phyloP scores from a whole-genome alignment of 2,113 vertebrate species.

The Noturus placidus region DNA sequence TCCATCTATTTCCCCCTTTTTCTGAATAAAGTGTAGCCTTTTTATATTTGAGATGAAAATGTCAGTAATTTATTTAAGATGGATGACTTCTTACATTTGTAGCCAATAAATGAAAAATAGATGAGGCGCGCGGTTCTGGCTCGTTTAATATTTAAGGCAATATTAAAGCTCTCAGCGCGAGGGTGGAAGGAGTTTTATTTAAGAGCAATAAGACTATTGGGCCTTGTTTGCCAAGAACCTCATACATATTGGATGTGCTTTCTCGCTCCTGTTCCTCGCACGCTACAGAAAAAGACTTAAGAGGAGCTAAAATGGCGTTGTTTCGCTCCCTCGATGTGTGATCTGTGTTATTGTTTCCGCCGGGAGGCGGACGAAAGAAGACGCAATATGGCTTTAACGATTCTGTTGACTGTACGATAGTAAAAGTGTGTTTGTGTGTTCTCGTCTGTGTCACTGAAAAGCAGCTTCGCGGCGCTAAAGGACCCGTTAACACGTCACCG shows the following conservation, averaged over 20 bases:
- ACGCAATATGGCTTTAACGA: conserved; percentile 50
- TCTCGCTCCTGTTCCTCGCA: conserved; percentile 73
- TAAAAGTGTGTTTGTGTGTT: not conserved
- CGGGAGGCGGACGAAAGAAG: conserved; percentile 21
- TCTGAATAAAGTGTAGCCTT: conserved; percentile 82
- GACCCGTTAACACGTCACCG: not conserved
- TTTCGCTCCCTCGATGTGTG: conserved; percentile 65
- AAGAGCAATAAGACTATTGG: conserved; percentile 82
- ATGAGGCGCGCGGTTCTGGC: conserved; percentile 79
- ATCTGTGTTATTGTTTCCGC: conserved; percentile 62
- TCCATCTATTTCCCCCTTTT: conserved; percentile 68
- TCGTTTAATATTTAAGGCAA: conserved; percentile 86
- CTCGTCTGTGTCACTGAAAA: not conserved
- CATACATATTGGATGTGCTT: conserved; percentile 80
- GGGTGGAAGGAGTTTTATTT: conserved; percentile 82
- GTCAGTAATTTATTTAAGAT: conserved; percentile 83
- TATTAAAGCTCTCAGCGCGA: conserved; percentile 80
- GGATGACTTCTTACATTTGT: conserved; percentile 77
- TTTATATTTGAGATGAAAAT: conserved; percentile 84
- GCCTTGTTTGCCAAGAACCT: conserved; percentile 82
- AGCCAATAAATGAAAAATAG: conserved; percentile 86
- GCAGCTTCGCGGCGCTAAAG: not conserved
- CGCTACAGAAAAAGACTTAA: conserved; percentile 75
- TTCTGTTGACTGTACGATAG: conserved; percentile 38
- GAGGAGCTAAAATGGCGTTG: conserved; percentile 70